Conservation (phyloP, 2,797 vertebrate genomes). For the Chromobotia macracanthus region DNA sequence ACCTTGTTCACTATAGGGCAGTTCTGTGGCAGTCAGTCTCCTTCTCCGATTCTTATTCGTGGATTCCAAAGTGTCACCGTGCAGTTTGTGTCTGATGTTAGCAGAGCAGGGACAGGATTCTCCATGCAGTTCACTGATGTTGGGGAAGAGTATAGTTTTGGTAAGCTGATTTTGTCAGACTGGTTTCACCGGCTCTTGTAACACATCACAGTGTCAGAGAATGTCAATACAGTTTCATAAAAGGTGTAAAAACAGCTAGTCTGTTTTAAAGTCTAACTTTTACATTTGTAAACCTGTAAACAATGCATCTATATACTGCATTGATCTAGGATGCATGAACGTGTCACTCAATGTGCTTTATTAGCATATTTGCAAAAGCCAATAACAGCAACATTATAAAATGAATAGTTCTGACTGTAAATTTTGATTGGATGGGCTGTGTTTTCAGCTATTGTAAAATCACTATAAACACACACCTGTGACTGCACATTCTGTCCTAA, state of each 20-base stretch:
- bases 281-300: no score
- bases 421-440: no score
- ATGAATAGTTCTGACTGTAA: not conserved
- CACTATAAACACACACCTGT: no score
- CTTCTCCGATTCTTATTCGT: constrained; percentile 72
- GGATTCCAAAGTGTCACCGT: constrained; percentile 73
- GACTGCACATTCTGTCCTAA: no score
- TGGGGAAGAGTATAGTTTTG: constrained; percentile 64
- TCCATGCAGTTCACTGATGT: constrained; percentile 75
- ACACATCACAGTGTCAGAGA: not conserved
- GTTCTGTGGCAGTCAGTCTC: constrained; percentile 75
- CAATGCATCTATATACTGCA: no score
- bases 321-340: no score
- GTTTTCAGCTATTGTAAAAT: no score
- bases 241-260: not conserved
- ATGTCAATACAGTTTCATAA: not conserved
- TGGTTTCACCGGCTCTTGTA: constrained; percentile 14
- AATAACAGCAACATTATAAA: no score
- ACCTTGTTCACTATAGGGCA: constrained; percentile 70
- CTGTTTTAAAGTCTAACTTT: no score
- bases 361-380: no score
- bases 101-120: constrained; percentile 77
- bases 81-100: constrained; percentile 82
- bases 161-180: constrained; percentile 64
- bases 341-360: no score